Percentiles rank a stretch among this genome's conserved stretches.
Conservation (phyloP, 2,888 invertebrate genomes). For the Drosophila barbarae region DNA sequence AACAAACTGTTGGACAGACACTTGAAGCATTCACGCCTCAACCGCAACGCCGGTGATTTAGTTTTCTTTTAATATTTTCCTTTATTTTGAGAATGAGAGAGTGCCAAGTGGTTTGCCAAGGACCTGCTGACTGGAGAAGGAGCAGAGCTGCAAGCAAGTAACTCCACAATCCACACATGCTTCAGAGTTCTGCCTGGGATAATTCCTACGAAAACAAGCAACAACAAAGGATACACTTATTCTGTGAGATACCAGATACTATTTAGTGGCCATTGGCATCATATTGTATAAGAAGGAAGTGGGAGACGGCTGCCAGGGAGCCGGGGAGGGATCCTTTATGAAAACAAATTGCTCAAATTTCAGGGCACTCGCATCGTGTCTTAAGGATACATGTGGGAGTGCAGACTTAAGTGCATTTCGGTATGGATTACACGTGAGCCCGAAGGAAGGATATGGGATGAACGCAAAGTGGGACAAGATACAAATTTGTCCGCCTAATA, state of each 20-base stretch:
- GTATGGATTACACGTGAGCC: conserved; percentile 57
- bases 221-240: conserved; percentile 33
- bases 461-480: conserved; percentile 19
- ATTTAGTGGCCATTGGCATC: conserved; percentile 51
- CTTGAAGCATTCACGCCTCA: conserved; percentile 66
- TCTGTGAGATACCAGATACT: conserved; percentile 60
- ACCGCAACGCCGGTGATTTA: conserved; percentile 43
- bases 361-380: conserved; percentile 52
- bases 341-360: conserved; percentile 74
- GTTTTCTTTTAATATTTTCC: conserved; percentile 15
- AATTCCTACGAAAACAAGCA: conserved; percentile 62
- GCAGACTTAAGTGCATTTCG: conserved; percentile 62
- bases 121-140: conserved; percentile 60
- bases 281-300: conserved; percentile 54
- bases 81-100: conserved; percentile 10
- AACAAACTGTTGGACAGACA: conserved; percentile 51
- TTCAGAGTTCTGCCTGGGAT: conserved; percentile 52
- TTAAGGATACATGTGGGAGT: conserved; percentile 43
- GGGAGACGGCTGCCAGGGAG: conserved; percentile 31
- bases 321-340: conserved; percentile 52
- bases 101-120: conserved; percentile 58
- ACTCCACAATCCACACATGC: conserved; percentile 58
- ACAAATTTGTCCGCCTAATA: conserved; percentile 38
- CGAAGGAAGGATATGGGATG: conserved; percentile 17
- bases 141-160: conserved; percentile 43